These are phyloP conservation scores for Amaurobius ferox DNA, from an alignment of 2,888 invertebrate genomes.

Conservation along the genomic window DNA sequence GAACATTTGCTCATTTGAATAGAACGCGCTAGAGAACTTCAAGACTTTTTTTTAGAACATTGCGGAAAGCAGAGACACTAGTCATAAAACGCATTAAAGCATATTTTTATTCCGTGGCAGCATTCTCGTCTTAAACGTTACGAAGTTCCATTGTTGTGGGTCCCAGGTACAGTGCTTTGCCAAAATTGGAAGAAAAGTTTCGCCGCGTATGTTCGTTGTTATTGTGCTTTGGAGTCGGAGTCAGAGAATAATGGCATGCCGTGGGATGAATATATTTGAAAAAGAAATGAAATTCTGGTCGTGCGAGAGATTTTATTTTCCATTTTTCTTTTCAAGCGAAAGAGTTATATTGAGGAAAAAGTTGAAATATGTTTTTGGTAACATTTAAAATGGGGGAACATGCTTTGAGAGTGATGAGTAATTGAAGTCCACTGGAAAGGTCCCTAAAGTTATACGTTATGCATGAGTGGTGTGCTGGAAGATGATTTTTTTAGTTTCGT, in stretches of 20 bases:
- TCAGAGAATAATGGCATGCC: constrained; percentile 42
- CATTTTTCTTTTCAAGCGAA: not conserved
- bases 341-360: not conserved
- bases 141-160: constrained; percentile 51
- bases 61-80: constrained; percentile 68
- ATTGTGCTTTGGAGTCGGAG: constrained; percentile 19
- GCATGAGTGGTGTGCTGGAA: too few species aligned
- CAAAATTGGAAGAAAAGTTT: constrained; percentile 5
- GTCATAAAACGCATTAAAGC: constrained; percentile 71
- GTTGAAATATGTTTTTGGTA: not conserved
- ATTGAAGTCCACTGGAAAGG: not conserved
- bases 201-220: constrained; percentile 5
- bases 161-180: constrained; percentile 37
- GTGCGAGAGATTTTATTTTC: too few species aligned
- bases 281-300: not conserved
- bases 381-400: constrained; percentile 2
- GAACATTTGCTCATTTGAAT: constrained; percentile 56
- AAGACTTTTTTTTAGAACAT: too few species aligned
- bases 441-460: too few species aligned
- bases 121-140: too few species aligned
- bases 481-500: too few species aligned
- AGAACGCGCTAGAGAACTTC: constrained; percentile 47
- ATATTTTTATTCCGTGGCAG: constrained; percentile 64
- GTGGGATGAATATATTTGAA: constrained; percentile 41
- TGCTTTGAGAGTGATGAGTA: constrained; percentile 9